Evolutionary conservation across 2,797 vertebrate species (phyloP), one percentile per base, ranked within the genome.

Genomic region (Xenentodon cancila): DNA sequence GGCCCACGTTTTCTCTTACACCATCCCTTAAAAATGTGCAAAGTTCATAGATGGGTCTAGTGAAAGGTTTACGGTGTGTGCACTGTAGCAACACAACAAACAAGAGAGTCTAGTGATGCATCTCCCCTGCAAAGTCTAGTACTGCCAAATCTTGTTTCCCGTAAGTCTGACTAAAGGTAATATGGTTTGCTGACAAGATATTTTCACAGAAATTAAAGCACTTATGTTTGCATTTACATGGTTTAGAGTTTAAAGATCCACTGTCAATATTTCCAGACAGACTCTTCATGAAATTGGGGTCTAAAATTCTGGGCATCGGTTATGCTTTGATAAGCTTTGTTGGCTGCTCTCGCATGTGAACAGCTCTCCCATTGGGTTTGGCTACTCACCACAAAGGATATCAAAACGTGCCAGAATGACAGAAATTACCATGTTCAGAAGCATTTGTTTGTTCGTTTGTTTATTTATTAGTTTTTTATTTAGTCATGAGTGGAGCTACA

Each of bases 41-140:
- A 51, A 54, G 34, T 53, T 52, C 6, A 17, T 54, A 20, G 42
- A 64, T 59, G 61, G 79, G 54, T 52, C 53, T 57, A 7, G 37
- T 61, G n/a, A 61, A 43, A 53, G 64, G 59, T 78, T 64, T 67
- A 72, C 30, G 61, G 76, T 45, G 55, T 4, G 42, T 75, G 67
- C 53, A 59, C 48, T 58, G 58, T 58, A 58, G 44, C 0, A 16
- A 60, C 65, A 57, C 52, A 64, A 64, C 48, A 73, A 76, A 70
- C 59, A 70, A 37, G 59, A 70, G 58, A 64, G 72, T 65, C 61
- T 61, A 54, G 53, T 68, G 13, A 73, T 64, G 67, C 57, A 54
- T 64, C 53, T 20, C 53, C 76, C 63, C 64, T 75, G 53, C 65
- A 71, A 71, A 56, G 20, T 16, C 8, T 9, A 57, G 7, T 9